Percentiles rank a stretch among this genome's conserved stretches.
These are phyloP conservation scores for Coleophora flavipennella DNA, from an alignment of 2,888 invertebrate species.

Conservation along the genomic window DNA sequence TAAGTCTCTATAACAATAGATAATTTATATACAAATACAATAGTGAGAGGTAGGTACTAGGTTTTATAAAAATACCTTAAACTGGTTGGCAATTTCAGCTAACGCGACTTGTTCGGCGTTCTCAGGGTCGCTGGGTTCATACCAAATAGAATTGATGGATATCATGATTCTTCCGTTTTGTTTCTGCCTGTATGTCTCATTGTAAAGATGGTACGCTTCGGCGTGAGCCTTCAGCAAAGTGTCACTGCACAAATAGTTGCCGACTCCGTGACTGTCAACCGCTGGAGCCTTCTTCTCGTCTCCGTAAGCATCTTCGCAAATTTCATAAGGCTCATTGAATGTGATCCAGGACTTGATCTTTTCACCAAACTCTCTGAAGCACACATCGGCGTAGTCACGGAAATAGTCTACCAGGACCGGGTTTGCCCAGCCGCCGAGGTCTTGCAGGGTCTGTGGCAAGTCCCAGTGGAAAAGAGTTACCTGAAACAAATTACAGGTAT, in stretches of 20 bases:
- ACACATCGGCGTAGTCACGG: conserved; percentile 68
- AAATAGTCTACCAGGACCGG: conserved; percentile 67
- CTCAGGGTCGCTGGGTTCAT: conserved; percentile 56
- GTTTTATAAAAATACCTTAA: conserved; percentile 48
- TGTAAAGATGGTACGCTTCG: conserved; percentile 75
- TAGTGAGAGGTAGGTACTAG: too few species aligned
- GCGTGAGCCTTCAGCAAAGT: conserved; percentile 78
- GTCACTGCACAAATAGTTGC: conserved; percentile 76
- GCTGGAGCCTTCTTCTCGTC: conserved; percentile 68
- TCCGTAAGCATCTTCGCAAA: conserved; percentile 70
- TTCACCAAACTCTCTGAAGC: conserved; percentile 70
- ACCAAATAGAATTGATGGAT: conserved; percentile 69
- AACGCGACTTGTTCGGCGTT: conserved; percentile 52
- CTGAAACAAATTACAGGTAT: conserved; percentile 24
- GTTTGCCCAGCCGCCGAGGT: conserved; percentile 71
- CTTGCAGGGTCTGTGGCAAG: conserved; percentile 73
- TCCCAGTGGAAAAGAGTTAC: conserved; percentile 81
- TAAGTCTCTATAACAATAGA: too few species aligned
- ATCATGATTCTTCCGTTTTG: conserved; percentile 73
- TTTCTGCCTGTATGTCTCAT: conserved; percentile 66
- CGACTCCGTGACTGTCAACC: conserved; percentile 67
- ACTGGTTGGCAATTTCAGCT: conserved; percentile 66
- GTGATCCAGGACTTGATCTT: conserved; percentile 79
- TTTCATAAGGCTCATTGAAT: conserved; percentile 77
- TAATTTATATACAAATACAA: too few species aligned